Evolutionary conservation across 2,113 vertebrate species (phyloP), one percentile per base, ranked within the genome.

Genomic region (Petrocephalus microphthalmus): DNA sequence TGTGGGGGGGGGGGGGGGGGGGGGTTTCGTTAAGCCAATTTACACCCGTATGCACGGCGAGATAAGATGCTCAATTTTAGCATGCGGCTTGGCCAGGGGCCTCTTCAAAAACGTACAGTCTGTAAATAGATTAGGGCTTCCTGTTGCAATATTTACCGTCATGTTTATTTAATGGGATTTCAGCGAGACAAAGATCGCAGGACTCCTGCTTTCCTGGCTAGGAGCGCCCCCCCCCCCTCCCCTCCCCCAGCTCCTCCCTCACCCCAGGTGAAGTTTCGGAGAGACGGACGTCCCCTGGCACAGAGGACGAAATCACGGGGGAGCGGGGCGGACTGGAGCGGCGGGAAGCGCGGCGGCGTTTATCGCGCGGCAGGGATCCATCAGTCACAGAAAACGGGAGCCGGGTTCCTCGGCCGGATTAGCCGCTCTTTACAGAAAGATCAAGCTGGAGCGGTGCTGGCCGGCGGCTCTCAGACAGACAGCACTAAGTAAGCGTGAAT

Each of bases 41-140:
- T 86, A 64, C 56, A 86, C 85, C 85, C 53, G 33, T 7, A 64
- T 86, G 85, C 37, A 47, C 25, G 10, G 85, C 8, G 56, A 22
- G 85, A 86, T 64, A 86, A 86, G 85, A 60, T 86, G 54, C 85
- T 64, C 54, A 86, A 64, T 86, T 86, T 86, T 60, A 86, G 53
- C 56, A 25, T 86, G 85, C 37, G 7, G 33, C 37, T 64, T 60
- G 85, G 85, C 33, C 20, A n/a, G 25, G 25, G 85, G 33, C 54
- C 20, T 45, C 56, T 45, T 86, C 42, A 64, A n/a, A 85, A 54
- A 86, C 49, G 56, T 47, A 45, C 54, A 37, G 54, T 45, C 53
- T 86, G 85, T 86, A 86, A 86, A 86, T 60, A 86, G 33, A 86
- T 60, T 60, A 60, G 17, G 53, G 85, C 56, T 60, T 60, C 56